Percentiles rank a stretch among this genome's conserved stretches.
Evolutionary conservation across 2,113 vertebrate genomes (phyloP).

Genomic region (Vireo altiloquus): DNA sequence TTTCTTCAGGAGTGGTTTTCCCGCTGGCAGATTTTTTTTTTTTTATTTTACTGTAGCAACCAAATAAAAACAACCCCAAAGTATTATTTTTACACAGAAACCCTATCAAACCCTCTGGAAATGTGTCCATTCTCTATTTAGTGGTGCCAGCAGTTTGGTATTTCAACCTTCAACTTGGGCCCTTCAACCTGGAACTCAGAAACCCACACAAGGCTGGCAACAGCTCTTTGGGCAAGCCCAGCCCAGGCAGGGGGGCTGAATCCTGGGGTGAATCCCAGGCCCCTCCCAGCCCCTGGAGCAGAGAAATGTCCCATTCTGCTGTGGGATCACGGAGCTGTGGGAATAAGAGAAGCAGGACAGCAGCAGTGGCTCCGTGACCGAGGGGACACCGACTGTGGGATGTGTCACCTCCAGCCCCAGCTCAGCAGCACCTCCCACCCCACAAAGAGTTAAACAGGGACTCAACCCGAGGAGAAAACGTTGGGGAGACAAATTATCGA

Average conservation of each 20-base stretch:
- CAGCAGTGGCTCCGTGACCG: rapidly evolving
- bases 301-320: not conserved
- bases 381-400: rapidly evolving
- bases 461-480: not conserved
- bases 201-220: not conserved
- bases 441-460: not conserved
- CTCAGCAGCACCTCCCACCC: not conserved
- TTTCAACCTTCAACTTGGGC: too few species aligned
- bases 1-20: not conserved
- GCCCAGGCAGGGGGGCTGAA: not conserved
- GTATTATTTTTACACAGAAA: not conserved
- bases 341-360: not conserved
- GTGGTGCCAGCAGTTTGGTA: not conserved
- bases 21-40: too few species aligned
- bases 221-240: not conserved
- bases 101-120: not conserved
- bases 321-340: rapidly evolving
- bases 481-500: not conserved
- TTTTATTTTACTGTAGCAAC: not conserved
- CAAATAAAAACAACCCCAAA: too few species aligned
- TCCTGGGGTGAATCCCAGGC: not conserved
- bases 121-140: too few species aligned
- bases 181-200: not conserved
- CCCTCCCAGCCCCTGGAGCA: not conserved
- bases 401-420: not conserved